These are phyloP conservation scores for Calephelis perditalis DNA, from an alignment of 2,888 invertebrate genomes.

Conservation along the genomic window DNA sequence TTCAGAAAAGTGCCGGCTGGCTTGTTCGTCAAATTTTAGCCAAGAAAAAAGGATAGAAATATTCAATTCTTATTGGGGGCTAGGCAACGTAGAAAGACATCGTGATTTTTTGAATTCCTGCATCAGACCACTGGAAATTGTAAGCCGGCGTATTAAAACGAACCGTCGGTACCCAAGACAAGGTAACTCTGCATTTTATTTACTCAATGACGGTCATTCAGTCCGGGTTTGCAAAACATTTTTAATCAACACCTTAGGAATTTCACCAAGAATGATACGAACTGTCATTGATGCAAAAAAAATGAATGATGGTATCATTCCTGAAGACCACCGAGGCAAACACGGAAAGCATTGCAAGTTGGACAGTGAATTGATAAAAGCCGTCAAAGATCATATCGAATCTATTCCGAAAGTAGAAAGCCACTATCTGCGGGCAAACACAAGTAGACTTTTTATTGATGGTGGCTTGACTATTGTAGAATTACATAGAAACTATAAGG, in stretches of 20 bases:
- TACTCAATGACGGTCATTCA: neutral
- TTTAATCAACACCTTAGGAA: neutral
- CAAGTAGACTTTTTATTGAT: slow-evolving; percentile 1
- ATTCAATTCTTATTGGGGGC: slow-evolving; percentile 11
- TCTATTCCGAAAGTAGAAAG: slow-evolving; percentile 13
- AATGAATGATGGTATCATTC: neutral
- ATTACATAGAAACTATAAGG: neutral
- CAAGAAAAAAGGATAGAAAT: slow-evolving; percentile 13
- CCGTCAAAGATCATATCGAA: neutral
- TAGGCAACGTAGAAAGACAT: slow-evolving; percentile 9
- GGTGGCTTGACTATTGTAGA: slow-evolving; percentile 12
- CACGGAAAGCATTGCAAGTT: neutral
- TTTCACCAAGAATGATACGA: neutral
- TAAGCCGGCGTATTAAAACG: slow-evolving; percentile 12
- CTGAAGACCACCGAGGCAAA: neutral
- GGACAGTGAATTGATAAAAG: neutral
- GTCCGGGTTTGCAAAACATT: neutral
- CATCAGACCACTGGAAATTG: slow-evolving; percentile 11
- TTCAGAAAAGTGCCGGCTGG: slow-evolving; percentile 3
- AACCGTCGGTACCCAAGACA: slow-evolving; percentile 9
- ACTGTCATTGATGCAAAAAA: neutral
- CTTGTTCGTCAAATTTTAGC: slow-evolving; percentile 8
- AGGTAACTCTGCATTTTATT: neutral
- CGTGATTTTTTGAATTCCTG: slow-evolving; percentile 12
- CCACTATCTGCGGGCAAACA: slow-evolving; percentile 10